Conservation (phyloP, 2,113 vertebrate genomes). For the Donacobius atricapilla region DNA sequence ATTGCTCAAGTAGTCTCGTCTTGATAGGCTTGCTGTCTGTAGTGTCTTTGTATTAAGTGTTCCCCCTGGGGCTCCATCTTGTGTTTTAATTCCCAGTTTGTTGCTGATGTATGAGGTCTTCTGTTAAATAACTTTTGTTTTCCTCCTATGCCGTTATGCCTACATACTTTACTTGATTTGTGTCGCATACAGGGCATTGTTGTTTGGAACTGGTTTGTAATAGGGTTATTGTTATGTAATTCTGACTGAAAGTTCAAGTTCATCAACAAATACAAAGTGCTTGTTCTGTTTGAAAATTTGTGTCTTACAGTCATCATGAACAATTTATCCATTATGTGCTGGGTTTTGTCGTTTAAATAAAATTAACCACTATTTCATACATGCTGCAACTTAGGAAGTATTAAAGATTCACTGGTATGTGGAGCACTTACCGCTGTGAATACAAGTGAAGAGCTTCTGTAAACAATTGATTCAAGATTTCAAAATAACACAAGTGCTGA, state of each 20-base stretch:
- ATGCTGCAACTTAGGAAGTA: neutral
- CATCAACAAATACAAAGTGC: neutral
- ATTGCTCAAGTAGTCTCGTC: constrained; percentile 36
- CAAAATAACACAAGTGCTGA: constrained; percentile 33
- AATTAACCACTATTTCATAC: neutral
- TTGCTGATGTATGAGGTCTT: constrained; percentile 61
- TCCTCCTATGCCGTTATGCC: constrained; percentile 18
- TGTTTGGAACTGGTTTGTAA: constrained; percentile 19
- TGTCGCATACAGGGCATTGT: neutral
- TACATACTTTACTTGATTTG: constrained; percentile 32
- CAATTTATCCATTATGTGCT: neutral
- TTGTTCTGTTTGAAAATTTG: neutral
- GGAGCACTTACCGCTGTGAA: constrained; percentile 45
- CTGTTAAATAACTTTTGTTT: constrained; percentile 63
- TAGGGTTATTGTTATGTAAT: neutral
- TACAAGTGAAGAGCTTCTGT: constrained; percentile 55
- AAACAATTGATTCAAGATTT: constrained; percentile 46
- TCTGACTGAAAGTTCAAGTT: neutral
- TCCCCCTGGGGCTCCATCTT: constrained; percentile 48
- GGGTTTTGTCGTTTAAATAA: neutral
- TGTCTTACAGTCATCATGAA: neutral
- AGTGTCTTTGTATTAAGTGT: constrained; percentile 57
- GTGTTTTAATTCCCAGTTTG: constrained; percentile 50
- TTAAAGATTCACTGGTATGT: neutral
- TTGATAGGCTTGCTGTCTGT: constrained; percentile 21